A percentile compares a stretch with the other conserved stretches of the same genome.
Conservation (phyloP, 2,888 invertebrate genomes). For the Spisula subtruncata region DNA sequence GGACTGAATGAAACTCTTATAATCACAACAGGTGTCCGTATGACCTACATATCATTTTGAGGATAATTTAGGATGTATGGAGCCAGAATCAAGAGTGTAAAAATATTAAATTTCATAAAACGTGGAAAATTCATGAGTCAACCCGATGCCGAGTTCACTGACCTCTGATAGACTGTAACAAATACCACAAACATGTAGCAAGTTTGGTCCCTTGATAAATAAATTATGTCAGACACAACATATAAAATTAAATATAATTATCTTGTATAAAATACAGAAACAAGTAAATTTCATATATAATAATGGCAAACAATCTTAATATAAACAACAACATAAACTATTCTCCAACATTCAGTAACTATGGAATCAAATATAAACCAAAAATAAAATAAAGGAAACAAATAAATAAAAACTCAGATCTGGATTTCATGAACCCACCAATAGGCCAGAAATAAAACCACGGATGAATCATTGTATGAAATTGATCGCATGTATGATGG, state of each 20-base stretch:
- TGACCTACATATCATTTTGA: too few relatives aligned
- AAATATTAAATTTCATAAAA: too few relatives aligned
- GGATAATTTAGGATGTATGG: too few relatives aligned
- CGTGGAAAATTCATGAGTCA: too few relatives aligned
- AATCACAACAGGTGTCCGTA: too few relatives aligned
- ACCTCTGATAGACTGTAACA: too few relatives aligned
- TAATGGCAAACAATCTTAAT: not conserved
- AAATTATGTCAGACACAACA: not conserved
- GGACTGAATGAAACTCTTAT: too few relatives aligned
- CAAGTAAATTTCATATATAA: not conserved
- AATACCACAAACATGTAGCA: too few relatives aligned
- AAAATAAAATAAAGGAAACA: not conserved
- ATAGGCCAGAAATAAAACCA: not conserved
- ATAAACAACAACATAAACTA: not conserved
- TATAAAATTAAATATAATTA: not conserved
- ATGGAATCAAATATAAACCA: not conserved
- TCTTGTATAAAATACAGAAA: not conserved
- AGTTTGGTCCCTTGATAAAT: not conserved
- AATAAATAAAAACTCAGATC: not conserved
- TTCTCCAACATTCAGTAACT: not conserved
- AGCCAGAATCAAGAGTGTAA: too few relatives aligned
- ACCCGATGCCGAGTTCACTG: too few relatives aligned
- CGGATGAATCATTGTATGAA: not conserved
- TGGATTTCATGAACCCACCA: constrained; percentile 11
- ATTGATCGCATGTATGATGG: not conserved